Evolutionary conservation across 1,140 invertebrate genomes (phyloP), one percentile per base, ranked within the genome.

Genomic region (Cydia pomonella): DNA sequence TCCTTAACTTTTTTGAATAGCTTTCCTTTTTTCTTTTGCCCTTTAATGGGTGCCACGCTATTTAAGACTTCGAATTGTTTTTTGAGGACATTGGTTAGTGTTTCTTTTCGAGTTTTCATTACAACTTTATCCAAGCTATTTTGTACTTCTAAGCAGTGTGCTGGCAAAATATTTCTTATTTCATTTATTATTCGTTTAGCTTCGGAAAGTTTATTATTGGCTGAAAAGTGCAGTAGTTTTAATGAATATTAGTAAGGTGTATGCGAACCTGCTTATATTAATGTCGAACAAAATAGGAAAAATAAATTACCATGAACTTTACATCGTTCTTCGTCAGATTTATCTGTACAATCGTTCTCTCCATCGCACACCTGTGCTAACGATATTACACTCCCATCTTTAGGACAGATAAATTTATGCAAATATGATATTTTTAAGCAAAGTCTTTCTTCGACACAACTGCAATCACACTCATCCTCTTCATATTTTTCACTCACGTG

Each of bases 281-380:
- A 53, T 13, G 13, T 44, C 50, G 16, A 53, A 59, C 53, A 10
- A 21, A 3, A 59, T 23, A 23, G 16, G 21, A 50, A 62, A 53
- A 53, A 41, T 16, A 3, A 53, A 18, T 23, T 77, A 90, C 90
- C 87, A 84, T 88, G 80, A 71, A 73, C 53, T 21, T 53, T 72
- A 72, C 90, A 92, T 72, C 87, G 74, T 62, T 77, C 73, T 84
- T 92, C 88, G 75, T 92, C 88, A 1, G 83, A 77, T 73, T 73
- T 72, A 75, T 83, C 81, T 6, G 63, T n/a, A 69, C 90, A 92
- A 29, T 92, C 85, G 18, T 18, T 16, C 12, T 76, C 73, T 25
- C 83, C 84, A 77, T 92, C 75, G 75, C 90, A 92, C n/a, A 92
- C 74, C 72, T 87, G 77, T 38, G 80, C 77, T 41, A 89, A 73